Evolutionary conservation across 2,797 vertebrate genomes (phyloP), one percentile per base, ranked within the genome.

Genomic region (Heterohyrax brucei): DNA sequence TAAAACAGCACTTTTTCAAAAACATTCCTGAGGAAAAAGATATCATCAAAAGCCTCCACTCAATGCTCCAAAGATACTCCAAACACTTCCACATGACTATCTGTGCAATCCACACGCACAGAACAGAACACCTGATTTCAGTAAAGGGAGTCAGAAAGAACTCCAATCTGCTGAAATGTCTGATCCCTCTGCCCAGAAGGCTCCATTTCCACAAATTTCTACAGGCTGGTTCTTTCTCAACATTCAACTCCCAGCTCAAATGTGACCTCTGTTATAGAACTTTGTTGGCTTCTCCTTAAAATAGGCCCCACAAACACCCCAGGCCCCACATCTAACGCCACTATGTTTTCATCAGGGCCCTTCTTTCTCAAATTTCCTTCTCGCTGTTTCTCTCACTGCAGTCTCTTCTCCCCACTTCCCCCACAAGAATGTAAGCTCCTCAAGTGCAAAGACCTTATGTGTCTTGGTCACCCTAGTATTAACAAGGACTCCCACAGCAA

Each of bases 281-380:
- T 13, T 85, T n/a, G 26, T 3, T 72, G 91, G 39, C 46, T 46
- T 82, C 19, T n/a, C n/a, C 44, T 24, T 80, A 87, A 81, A 53
- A 46, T 2, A 88, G n/a, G 46, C 5, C 28, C 26, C 50, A 61
- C 68, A 70, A 7, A 70, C n/a, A 70, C 30, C n/a, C 68, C 30
- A n/a, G n/a, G 68, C 14, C n/a, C 13, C 68, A n/a, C 7, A 24
- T 33, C 68, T 70, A 39, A 73, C 33, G 4, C 14, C 3, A 3
- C 19, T 10, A 10, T 14, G n/a, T 76, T 88, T 81, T 53, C 53
- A 73, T 73, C 56, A 64, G 10, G 30, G n/a, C n/a, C 50, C 68
- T 75, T 39, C 22, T 62, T 62, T 30, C 79, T 75, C 68, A 75
- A 82, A 91, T 91, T 50, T 62, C 68, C 68, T 93, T 73, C 16